Evolutionary conservation across 2,113 vertebrate genomes (phyloP).

Genomic region (Ceyx cyanopectus): DNA sequence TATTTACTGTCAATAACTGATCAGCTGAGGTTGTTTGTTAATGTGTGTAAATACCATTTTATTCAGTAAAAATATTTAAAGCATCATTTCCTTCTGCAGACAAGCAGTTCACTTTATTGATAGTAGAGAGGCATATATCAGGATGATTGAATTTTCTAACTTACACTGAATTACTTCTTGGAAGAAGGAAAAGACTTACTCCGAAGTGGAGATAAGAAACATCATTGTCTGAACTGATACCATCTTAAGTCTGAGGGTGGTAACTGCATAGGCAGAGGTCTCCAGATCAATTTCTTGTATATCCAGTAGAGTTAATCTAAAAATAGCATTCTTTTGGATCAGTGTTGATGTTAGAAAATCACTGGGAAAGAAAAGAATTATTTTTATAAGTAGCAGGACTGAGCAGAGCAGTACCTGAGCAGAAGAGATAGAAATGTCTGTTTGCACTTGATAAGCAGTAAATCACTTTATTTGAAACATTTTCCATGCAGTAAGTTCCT

Average conservation of each 20-base stretch:
- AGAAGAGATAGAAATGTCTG: constrained; percentile 52
- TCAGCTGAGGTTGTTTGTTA: not conserved
- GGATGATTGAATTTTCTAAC: constrained; percentile 6
- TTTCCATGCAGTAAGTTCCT: constrained; percentile 27
- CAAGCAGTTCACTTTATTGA: constrained; percentile 11
- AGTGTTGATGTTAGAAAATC: constrained; percentile 28
- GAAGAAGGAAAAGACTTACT: constrained; percentile 31
- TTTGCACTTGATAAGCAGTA: constrained; percentile 55
- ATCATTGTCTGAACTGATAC: constrained; percentile 41
- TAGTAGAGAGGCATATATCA: not conserved
- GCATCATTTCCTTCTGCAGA: not conserved
- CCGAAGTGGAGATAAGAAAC: constrained; percentile 10
- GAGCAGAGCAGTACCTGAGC: constrained; percentile 11
- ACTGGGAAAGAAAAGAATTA: constrained; percentile 18
- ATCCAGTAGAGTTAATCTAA: constrained; percentile 23
- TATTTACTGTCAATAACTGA: not conserved
- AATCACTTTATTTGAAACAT: constrained; percentile 57
- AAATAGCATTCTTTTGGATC: constrained; percentile 21
- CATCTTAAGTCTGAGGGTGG: constrained; percentile 29
- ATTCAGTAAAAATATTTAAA: not conserved
- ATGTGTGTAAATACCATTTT: not conserved
- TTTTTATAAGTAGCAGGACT: constrained; percentile 32
- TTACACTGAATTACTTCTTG: not conserved
- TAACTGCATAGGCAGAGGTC: constrained; percentile 4
- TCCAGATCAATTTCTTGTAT: constrained; percentile 25